phyloP scores from a whole-genome alignment of 1,140 invertebrate species.

The Arctopsyche grandis region DNA sequence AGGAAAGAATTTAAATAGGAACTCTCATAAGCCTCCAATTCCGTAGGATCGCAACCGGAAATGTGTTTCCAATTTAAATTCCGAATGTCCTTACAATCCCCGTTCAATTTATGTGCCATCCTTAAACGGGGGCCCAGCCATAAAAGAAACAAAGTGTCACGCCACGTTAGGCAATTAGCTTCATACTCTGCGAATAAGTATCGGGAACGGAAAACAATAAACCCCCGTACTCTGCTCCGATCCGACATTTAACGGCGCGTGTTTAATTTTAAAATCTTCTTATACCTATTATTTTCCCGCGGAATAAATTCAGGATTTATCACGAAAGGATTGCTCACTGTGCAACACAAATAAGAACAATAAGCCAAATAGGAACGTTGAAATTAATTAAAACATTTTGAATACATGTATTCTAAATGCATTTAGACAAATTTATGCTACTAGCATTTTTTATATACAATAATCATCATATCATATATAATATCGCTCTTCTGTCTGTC shows the following conservation, averaged over 20 bases:
- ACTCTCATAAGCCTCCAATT: conserved; percentile 34
- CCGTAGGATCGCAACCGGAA: conserved; percentile 8
- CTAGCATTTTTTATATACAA: too few species aligned
- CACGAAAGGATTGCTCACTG: background rate
- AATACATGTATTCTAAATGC: too few species aligned
- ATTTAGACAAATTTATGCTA: too few species aligned
- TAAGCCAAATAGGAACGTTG: too few species aligned
- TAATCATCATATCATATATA: too few species aligned
- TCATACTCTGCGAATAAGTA: background rate
- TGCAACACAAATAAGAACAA: background rate
- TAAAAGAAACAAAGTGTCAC: conserved; percentile 35
- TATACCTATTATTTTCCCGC: background rate
- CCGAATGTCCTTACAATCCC: conserved; percentile 38
- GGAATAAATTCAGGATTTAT: background rate
- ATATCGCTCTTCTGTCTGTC: too few species aligned
- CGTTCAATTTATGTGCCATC: conserved; percentile 34
- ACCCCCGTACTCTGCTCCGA: background rate
- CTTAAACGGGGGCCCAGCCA: conserved; percentile 20
- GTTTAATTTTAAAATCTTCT: background rate
- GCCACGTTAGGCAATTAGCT: conserved; percentile 31
- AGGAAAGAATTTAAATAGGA: conserved; percentile 38
- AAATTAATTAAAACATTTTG: too few species aligned
- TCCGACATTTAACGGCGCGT: background rate
- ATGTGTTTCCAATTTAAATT: conserved; percentile 43
- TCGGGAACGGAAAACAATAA: background rate